phyloP scores from a whole-genome alignment of 2,797 vertebrate genomes.

The Lophius americanus region DNA sequence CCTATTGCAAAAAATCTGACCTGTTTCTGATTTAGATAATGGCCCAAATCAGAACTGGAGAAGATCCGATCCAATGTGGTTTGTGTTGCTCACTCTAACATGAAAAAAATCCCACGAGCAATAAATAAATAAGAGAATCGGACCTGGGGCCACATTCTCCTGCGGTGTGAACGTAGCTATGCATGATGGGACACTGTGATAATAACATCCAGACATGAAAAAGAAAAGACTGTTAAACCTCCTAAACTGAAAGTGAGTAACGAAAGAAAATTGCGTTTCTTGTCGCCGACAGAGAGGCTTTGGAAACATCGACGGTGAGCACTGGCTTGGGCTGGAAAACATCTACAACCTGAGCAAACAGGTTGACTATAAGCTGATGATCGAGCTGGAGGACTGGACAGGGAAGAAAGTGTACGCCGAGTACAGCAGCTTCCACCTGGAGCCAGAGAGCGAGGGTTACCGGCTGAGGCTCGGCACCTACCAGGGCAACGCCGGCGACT shows the following conservation, averaged over 20 bases:
- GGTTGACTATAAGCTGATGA: constrained; percentile 93
- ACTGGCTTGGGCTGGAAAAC: constrained; percentile 96
- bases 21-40: too few species aligned
- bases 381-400: constrained; percentile 97
- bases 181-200: not conserved
- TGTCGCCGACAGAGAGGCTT: constrained; percentile 90
- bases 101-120: too few species aligned
- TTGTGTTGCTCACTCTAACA: too few species aligned
- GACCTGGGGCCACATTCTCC: too few species aligned
- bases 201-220: not conserved
- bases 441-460: constrained; percentile 92
- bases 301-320: constrained; percentile 95
- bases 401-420: constrained; percentile 98
- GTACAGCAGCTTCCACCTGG: constrained; percentile 95
- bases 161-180: too few species aligned
- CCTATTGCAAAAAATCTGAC: too few species aligned
- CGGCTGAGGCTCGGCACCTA: constrained; percentile 92
- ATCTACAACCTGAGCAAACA: constrained; percentile 94
- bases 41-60: too few species aligned
- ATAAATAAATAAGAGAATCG: too few species aligned
- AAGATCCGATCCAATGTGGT: too few species aligned
- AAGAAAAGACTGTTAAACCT: not conserved
- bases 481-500: constrained; percentile 97
- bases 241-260: constrained; percentile 14
- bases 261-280: constrained; percentile 1